Evolutionary conservation across 2,888 invertebrate species (phyloP).

Genomic region (Crematogaster levior): DNA sequence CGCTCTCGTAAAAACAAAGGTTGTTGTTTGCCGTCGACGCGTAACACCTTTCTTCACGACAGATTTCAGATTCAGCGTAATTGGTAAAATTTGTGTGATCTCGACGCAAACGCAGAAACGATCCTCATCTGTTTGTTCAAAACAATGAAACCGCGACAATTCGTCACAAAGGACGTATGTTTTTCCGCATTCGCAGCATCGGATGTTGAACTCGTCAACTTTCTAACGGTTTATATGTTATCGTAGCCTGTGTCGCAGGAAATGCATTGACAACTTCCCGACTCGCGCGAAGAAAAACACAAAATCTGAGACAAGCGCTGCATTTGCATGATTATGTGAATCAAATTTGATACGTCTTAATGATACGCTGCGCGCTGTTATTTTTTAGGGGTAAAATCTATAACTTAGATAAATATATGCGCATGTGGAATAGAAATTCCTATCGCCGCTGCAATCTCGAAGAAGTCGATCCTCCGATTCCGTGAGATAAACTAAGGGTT

Average conservation of each 20-base stretch:
- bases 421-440: background rate
- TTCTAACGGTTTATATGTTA: background rate
- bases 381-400: background rate
- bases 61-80: conserved; percentile 14
- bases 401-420: background rate
- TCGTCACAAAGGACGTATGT: background rate
- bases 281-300: background rate
- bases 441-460: conserved; percentile 1
- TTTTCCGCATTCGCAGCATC: background rate
- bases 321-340: background rate
- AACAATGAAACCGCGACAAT: conserved; percentile 3
- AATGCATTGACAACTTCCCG: no score
- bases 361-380: background rate
- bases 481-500: conserved; percentile 23
- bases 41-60: conserved; percentile 23
- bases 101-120: background rate
- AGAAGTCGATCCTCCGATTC: conserved; percentile 16
- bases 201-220: background rate
- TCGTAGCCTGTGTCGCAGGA: background rate
- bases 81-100: background rate
- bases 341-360: background rate
- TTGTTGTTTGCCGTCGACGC: background rate
- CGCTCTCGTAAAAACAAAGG: conserved; percentile 13
- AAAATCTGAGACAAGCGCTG: background rate
- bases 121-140: background rate